These are phyloP conservation scores for Neodiprion pinetum DNA, from an alignment of 1,140 invertebrate species.

Conservation along the genomic window DNA sequence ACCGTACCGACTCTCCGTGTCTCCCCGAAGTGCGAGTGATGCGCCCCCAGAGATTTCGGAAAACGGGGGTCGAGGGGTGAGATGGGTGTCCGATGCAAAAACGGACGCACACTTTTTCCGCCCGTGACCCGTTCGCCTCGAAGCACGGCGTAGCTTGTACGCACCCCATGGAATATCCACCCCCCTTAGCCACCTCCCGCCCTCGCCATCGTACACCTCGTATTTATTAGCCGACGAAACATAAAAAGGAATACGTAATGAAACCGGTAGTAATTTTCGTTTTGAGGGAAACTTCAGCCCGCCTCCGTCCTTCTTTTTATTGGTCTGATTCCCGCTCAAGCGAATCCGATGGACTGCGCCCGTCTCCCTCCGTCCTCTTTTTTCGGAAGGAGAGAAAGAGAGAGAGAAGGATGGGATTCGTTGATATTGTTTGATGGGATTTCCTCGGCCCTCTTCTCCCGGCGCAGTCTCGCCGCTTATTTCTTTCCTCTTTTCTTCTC, in stretches of 20 bases:
- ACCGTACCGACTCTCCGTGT: neutral
- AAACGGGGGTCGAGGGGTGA: neutral
- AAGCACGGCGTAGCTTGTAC: neutral
- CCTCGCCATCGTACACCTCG: neutral
- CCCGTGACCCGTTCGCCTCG: too few species aligned
- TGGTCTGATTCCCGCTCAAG: neutral
- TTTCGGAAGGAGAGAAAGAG: neutral
- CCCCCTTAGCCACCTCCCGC: neutral
- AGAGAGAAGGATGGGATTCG: neutral
- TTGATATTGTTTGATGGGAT: slow-evolving; percentile 31
- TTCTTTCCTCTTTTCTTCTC: slow-evolving; percentile 15
- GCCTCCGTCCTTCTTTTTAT: neutral
- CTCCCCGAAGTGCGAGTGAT: slow-evolving; percentile 6
- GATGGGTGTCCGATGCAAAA: neutral
- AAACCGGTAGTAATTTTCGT: slow-evolving; percentile 1
- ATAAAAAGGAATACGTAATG: slow-evolving; percentile 14
- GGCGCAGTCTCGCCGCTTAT: neutral
- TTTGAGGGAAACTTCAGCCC: neutral
- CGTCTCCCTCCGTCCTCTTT: neutral
- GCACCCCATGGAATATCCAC: neutral
- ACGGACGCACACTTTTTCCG: neutral
- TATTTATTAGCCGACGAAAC: neutral
- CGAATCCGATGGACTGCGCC: neutral
- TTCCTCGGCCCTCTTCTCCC: neutral
- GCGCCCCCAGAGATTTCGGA: neutral